Evolutionary conservation across 2,888 invertebrate species (phyloP), one percentile per base, ranked within the genome.

Genomic region (Hemithea aestivaria): DNA sequence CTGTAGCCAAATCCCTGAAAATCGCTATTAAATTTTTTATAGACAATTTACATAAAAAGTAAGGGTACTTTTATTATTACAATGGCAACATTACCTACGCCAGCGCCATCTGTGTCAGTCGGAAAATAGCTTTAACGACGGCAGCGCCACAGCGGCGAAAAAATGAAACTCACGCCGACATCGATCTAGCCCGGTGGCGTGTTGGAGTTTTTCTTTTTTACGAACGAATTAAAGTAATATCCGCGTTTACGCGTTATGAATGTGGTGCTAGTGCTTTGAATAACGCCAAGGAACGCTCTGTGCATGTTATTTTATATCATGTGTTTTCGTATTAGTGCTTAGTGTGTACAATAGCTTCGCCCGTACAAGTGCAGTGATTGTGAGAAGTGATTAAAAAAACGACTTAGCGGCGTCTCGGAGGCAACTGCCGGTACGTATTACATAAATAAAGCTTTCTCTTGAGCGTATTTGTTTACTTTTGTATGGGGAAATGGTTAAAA

Each of bases 201-300:
- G 71, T 65, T 53, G 62, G 69, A 64, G 65, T 65, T 60, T 61
- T 61, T 62, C 56, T 66, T 74, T 74, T 73, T 72, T 67, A 68
- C 76, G 75, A 77, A 73, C 75, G 74, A 81, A 81, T 64, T 73
- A 70, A 58, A 62, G 65, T 69, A 74, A 77, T 67, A 71, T 73
- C 65, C 69, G 71, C 73, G 62, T 68, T 66, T 58, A 55, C 64
- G 70, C 76, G 81, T 74, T 59, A 84, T 84, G 83, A 74, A 66
- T 71, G 73, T 74, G 73, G 83, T 84, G 83, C 76, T 81, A 78
- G 84, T 84, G 84, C 73, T 65, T 68, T 81, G 68, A 80, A 70
- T 67, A 53, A 61, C 62, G 63, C 53, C 53, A 58, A 59, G 60
- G 46, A 67, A 74, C 67, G 62, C 67, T 73, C 58, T 73, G 83